A percentile compares a stretch with the other conserved stretches of the same genome.
Conservation (phyloP, 2,888 invertebrate species). For the Auanema sp. region DNA sequence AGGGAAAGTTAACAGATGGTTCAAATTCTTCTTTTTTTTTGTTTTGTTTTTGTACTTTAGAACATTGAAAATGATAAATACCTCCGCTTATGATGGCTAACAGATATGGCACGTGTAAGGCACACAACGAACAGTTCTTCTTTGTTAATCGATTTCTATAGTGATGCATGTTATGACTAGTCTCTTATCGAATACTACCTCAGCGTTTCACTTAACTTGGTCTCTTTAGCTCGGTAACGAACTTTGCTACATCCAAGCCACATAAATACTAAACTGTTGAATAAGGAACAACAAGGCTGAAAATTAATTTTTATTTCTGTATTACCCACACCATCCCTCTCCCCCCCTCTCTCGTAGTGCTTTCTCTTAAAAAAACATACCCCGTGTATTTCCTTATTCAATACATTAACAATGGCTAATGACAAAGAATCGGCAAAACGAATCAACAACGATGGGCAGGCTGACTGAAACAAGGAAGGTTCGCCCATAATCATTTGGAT, state of each 20-base stretch:
- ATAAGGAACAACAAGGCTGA: slow-evolving; percentile 39
- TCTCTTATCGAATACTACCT: neutral
- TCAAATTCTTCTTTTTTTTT: too few species aligned
- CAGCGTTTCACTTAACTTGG: slow-evolving; percentile 16
- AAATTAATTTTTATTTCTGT: slow-evolving; percentile 14
- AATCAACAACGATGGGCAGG: slow-evolving; percentile 28
- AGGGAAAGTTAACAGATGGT: too few species aligned
- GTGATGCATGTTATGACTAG: neutral
- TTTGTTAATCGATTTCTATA: slow-evolving; percentile 18
- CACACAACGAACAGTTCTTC: slow-evolving; percentile 33
- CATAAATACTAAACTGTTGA: slow-evolving; percentile 35
- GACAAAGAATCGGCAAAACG: slow-evolving; percentile 39
- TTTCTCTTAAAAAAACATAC: slow-evolving; percentile 15
- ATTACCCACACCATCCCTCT: neutral
- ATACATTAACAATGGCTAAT: slow-evolving; percentile 27
- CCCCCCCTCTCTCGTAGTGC: neutral
- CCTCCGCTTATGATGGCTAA: slow-evolving; percentile 39
- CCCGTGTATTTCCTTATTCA: slow-evolving; percentile 32
- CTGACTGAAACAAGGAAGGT: slow-evolving; percentile 29
- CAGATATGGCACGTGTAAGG: slow-evolving; percentile 41
- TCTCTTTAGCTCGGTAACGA: slow-evolving; percentile 15
- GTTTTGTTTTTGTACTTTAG: too few species aligned
- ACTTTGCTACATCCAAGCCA: slow-evolving; percentile 27
- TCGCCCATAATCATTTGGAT: neutral
- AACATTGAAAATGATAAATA: slow-evolving; percentile 1